These are phyloP conservation scores for Florisuga fusca DNA, from an alignment of 2,797 vertebrate genomes.

Conservation along the genomic window DNA sequence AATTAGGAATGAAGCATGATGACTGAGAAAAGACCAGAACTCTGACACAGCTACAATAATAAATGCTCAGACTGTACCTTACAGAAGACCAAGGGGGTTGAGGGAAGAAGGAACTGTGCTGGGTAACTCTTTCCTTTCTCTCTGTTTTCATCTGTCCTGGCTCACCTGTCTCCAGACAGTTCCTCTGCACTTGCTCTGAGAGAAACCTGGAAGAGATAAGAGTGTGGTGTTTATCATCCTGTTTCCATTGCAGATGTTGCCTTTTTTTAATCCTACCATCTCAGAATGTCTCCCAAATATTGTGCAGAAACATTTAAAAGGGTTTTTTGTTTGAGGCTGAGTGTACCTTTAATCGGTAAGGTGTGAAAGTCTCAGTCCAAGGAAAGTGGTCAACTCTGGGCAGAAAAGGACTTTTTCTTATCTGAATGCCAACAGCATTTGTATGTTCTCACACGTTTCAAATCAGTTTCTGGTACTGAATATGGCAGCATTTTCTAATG, in stretches of 20 bases:
- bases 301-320: background rate
- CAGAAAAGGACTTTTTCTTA: background rate
- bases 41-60: background rate
- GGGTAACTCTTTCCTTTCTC: background rate
- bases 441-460: background rate
- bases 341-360: background rate
- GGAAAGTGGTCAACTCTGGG: background rate
- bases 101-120: background rate
- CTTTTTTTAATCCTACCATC: background rate
- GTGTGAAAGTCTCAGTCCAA: background rate
- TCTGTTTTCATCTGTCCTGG: background rate
- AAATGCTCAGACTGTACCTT: background rate
- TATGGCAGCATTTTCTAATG: background rate
- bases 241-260: background rate
- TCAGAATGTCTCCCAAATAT: accelerated
- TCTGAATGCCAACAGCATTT: background rate
- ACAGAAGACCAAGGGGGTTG: background rate
- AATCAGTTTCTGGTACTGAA: background rate
- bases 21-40: background rate
- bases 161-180: accelerated
- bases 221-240: background rate
- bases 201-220: background rate
- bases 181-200: background rate
- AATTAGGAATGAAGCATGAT: background rate
- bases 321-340: background rate